These are phyloP conservation scores for Chelonus formosanus DNA, from an alignment of 2,888 invertebrate genomes.

Conservation along the genomic window DNA sequence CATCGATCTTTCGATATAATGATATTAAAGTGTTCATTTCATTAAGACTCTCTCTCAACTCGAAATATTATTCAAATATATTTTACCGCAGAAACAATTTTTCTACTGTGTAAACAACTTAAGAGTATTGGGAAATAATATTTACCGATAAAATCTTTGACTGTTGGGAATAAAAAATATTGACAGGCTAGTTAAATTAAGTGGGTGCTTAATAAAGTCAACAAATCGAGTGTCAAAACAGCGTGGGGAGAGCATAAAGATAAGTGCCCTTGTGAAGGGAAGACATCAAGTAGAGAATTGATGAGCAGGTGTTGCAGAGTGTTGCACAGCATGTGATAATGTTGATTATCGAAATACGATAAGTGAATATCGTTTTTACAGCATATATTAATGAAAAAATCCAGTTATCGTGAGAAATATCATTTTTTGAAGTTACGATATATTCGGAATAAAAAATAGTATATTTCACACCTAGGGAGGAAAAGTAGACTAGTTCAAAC, in stretches of 20 bases:
- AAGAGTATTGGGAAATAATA: not conserved
- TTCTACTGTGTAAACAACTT: not conserved
- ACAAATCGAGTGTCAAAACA: conserved; percentile 9
- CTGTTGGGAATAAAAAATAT: not conserved
- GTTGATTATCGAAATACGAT: conserved; percentile 13
- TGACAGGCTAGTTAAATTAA: not conserved
- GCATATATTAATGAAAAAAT: no score
- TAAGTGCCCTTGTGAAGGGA: conserved; percentile 6
- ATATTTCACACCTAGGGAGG: no score
- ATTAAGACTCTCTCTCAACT: no score
- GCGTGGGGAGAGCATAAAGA: conserved; percentile 12
- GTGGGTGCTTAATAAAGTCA: not conserved
- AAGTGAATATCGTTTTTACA: not conserved
- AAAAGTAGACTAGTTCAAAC: no score
- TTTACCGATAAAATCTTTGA: not conserved
- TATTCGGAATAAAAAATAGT: no score
- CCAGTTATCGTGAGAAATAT: no score
- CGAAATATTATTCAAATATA: no score
- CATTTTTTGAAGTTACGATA: no score
- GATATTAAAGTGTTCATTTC: no score
- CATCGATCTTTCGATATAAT: no score
- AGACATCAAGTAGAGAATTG: conserved; percentile 14
- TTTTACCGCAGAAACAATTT: not conserved
- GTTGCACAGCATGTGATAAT: not conserved
- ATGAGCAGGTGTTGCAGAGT: conserved; percentile 5